Conservation (phyloP, 1,140 invertebrate genomes). For the Popillia japonica region DNA sequence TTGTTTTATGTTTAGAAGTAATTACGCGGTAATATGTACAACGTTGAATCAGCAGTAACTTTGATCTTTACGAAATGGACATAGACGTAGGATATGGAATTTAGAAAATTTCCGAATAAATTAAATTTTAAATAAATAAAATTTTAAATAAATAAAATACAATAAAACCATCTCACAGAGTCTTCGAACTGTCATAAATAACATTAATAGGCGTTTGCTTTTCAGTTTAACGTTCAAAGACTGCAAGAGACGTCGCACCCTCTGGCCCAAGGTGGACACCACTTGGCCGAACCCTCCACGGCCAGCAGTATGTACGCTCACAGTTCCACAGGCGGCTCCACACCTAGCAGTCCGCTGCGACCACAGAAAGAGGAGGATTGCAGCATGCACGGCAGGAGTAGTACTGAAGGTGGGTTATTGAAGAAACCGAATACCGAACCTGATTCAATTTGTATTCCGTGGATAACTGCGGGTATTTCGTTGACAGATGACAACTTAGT, state of each 20-base stretch:
- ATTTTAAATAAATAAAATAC: too few species aligned
- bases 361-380: conserved; percentile 66
- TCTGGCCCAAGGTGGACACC: conserved; percentile 48
- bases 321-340: conserved; percentile 57
- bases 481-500: too few species aligned
- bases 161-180: too few species aligned
- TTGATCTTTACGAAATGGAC: too few species aligned
- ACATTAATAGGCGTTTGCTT: conserved; percentile 40
- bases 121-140: too few species aligned
- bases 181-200: conserved; percentile 1
- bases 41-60: too few species aligned
- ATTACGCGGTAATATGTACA: background rate
- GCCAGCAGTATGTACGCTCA: conserved; percentile 58
- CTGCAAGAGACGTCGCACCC: conserved; percentile 55
- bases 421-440: too few species aligned
- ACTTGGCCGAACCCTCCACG: conserved; percentile 49
- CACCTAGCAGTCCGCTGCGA: conserved; percentile 59
- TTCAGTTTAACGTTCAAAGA: conserved; percentile 58
- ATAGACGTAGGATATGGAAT: too few species aligned
- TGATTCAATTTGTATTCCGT: too few species aligned
- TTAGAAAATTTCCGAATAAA: too few species aligned
- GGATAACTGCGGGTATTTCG: too few species aligned
- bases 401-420: conserved; percentile 64
- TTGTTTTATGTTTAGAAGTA: conserved; percentile 20
- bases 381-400: conserved; percentile 65